Base-by-base conservation (phyloP, 2,113 vertebrate species). In the Pagrus major region DNA sequence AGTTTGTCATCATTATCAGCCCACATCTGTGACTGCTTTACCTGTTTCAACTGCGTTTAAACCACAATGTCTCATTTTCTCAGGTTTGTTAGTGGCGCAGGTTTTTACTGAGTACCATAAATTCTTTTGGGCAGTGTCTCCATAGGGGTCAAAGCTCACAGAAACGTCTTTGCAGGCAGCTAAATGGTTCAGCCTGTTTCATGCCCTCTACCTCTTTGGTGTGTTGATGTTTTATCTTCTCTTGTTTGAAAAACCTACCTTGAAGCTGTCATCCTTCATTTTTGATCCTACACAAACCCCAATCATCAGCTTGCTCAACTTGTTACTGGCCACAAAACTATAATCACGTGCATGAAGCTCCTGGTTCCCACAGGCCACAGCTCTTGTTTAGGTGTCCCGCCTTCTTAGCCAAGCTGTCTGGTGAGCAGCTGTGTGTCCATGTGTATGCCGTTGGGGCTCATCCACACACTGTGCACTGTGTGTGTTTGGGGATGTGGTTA, bases 1-100 rank as follows among this genome's bases (percentile, higher is more conserved):
- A 67, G 42, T 82, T 63, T 80, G 27, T 55, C 23, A 71, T 73
- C 31, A 65, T 88, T 80, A 71, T 77, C n/a, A 2, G 16, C 37
- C 55, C 67, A 86, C 86, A 93, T 90, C 76, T 93, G 89, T 86
- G 51, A 42, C 69, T 84, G 61, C 31, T 89, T 90, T 87, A 59
- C 47, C 49, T 72, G 35, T 60, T 85, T 76, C 10, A 39, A 51
- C 58, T 71, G 20, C 35, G 37, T 72, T 83, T 71, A 29, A 71
- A 56, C 31, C 47, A 49, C 15, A 76, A 68, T 76, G 74, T 76
- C 77, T 78, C 31, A 41, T 78, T 78, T 88, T 68, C 73, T 84
- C 72, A 69, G 41, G 47, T 86, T 87, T 81, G 47, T 88, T 81
- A 78, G 61, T 16, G 3, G 31, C 46, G 41, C n/a, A 55, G 15